Percentiles rank a stretch among this genome's conserved stretches.
These are phyloP conservation scores for Polylopha cassiicola DNA, from an alignment of 2,888 invertebrate species.

Conservation along the genomic window DNA sequence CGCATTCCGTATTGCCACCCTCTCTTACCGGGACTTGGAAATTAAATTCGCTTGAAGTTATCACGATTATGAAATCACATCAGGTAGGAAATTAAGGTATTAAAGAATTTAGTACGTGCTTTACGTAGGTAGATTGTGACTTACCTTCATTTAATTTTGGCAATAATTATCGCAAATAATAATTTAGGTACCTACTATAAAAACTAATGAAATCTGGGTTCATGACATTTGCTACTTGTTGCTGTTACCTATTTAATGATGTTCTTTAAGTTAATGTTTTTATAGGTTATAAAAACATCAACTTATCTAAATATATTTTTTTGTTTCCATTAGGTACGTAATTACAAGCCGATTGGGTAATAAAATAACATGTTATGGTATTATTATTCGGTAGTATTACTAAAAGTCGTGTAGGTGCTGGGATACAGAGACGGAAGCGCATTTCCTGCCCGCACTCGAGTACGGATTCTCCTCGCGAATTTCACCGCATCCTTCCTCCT, in stretches of 20 bases:
- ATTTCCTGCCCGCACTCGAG: constrained; percentile 5
- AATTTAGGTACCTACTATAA: too few relatives aligned
- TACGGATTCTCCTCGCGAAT: background rate
- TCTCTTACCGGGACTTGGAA: constrained; percentile 15
- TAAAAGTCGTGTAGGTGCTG: background rate
- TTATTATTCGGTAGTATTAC: too few relatives aligned
- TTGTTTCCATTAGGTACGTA: too few relatives aligned
- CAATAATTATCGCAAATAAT: too few relatives aligned
- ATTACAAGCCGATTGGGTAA: too few relatives aligned
- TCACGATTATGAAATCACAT: constrained; percentile 22
- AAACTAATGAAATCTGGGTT: constrained; percentile 16
- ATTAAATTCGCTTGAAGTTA: constrained; percentile 24
- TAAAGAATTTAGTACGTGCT: constrained; percentile 14
- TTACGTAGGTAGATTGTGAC: too few relatives aligned
- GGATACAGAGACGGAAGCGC: constrained; percentile 3
- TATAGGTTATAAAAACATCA: too few relatives aligned
- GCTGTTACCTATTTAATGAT: constrained; percentile 1
- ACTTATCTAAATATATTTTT: too few relatives aligned
- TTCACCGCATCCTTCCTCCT: background rate
- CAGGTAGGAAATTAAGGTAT: constrained; percentile 20
- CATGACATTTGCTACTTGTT: constrained; percentile 9
- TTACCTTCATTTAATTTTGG: too few relatives aligned
- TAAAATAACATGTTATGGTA: too few relatives aligned
- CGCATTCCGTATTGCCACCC: constrained; percentile 32
- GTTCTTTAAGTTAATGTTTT: too few relatives aligned